Evolutionary conservation across 2,888 invertebrate species (phyloP), one percentile per base, ranked within the genome.

Genomic region (Tachina fera): DNA sequence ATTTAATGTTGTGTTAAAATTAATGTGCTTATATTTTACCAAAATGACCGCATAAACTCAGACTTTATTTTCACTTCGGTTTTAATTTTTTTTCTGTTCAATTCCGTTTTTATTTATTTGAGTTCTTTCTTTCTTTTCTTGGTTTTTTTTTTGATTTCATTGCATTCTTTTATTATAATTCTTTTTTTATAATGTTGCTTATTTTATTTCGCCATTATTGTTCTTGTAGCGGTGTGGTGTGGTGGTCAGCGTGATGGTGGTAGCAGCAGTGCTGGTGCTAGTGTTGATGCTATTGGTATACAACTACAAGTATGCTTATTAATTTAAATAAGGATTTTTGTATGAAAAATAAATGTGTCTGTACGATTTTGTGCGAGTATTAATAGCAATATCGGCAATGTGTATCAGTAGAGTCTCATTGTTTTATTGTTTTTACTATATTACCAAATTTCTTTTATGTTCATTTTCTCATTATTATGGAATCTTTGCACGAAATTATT

Each of bases 11-110:
- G 88, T 89, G 89, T 90, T 90, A 88, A 89, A 90, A 91, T 91
- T 92, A 91, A 92, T 92, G 90, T 89, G 89, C 89, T 90, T 91
- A 90, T 92, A 91, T 92, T 91, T 92, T 90, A 91, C 88, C 88
- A 88, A 90, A 91, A 91, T 90, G 89, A 88, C 88, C 88, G 89
- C 87, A 89, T 89, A 89, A 89, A 89, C 89, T 88, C 88, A 86
- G 87, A 86, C 85, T 88, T 87, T 87, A 87, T 88, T 86, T 88
- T 88, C 87, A 87, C 88, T 88, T 88, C 87, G 88, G 88, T 87
- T 88, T 87, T 84, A 61, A 81, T 68, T 65, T 87, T 58, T 76
- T 58, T 76, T 71, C 71, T 67, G 53, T 67, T 67, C 49, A 77
- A 58, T 80, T 78, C 60, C 60, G 71, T 86, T 83, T 80, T 60